Evolutionary conservation across 2,888 invertebrate species (phyloP).

Genomic region (Asteroscopus sphinx): DNA sequence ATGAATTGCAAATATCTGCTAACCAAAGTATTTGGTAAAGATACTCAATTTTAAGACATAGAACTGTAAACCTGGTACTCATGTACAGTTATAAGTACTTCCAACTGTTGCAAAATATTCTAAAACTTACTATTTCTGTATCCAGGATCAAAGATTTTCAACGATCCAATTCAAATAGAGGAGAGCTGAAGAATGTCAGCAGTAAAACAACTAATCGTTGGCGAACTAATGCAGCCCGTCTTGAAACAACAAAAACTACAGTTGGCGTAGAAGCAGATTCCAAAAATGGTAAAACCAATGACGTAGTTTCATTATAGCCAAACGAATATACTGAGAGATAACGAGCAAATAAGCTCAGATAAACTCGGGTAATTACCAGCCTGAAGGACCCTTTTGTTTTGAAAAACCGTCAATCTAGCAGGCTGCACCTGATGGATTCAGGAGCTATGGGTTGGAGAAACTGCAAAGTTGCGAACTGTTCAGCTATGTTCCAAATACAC

Average conservation of each 20-base stretch:
- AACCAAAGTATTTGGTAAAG: background rate
- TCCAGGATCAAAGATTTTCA: slow-evolving; percentile 73
- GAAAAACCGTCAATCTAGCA: no score
- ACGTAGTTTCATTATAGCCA: slow-evolving; percentile 3
- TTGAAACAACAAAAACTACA: slow-evolving; percentile 71
- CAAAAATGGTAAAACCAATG: slow-evolving; percentile 20
- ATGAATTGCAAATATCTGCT: background rate
- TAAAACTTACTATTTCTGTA: slow-evolving; percentile 57
- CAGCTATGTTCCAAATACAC: no score
- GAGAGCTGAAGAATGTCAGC: slow-evolving; percentile 56
- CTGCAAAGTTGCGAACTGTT: no score
- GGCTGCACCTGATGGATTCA: no score
- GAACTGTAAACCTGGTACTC: no score
- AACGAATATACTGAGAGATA: no score
- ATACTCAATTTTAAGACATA: background rate
- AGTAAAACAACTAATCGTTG: slow-evolving; percentile 55
- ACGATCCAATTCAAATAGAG: slow-evolving; percentile 55
- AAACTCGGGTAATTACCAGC: no score
- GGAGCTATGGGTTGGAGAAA: no score
- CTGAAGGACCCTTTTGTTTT: no score
- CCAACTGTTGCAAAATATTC: slow-evolving; percentile 3
- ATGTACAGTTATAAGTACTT: no score
- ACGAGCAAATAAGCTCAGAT: no score
- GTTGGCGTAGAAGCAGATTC: slow-evolving; percentile 60
- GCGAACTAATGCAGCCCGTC: slow-evolving; percentile 59